Percentiles rank a stretch among this genome's conserved stretches.
These are phyloP conservation scores for Cryptoleucopteryx plumbea DNA, from an alignment of 2,113 vertebrate genomes.

Conservation along the genomic window DNA sequence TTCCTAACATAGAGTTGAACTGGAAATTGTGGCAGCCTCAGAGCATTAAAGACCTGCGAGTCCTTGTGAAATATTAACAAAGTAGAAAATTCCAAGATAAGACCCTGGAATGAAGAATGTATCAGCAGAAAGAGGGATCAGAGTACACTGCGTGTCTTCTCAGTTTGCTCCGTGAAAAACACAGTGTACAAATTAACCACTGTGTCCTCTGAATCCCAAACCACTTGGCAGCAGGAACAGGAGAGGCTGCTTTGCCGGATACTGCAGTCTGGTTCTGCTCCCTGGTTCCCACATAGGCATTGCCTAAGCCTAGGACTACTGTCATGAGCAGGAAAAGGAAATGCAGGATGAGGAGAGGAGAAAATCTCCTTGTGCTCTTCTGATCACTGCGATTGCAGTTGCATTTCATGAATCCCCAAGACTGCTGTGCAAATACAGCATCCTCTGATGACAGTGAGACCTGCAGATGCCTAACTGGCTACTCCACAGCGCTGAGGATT, in stretches of 20 bases:
- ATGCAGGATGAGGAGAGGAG: neutral
- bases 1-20: neutral
- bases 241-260: neutral
- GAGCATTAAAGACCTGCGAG: neutral
- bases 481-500: neutral
- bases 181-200: neutral
- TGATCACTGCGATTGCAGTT: neutral
- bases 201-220: neutral
- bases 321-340: neutral
- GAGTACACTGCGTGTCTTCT: neutral
- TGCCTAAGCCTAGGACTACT: neutral
- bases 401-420: neutral
- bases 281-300: rapidly evolving
- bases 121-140: neutral
- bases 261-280: neutral
- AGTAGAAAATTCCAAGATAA: slow-evolving; percentile 4
- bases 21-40: neutral
- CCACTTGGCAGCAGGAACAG: neutral
- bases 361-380: neutral
- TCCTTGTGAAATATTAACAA: slow-evolving; percentile 38
- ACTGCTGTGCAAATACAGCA: neutral
- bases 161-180: neutral
- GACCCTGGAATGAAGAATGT: neutral
- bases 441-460: neutral
- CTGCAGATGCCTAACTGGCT: neutral